Conservation (phyloP, 2,888 invertebrate species). For the Phengaris alcon region DNA sequence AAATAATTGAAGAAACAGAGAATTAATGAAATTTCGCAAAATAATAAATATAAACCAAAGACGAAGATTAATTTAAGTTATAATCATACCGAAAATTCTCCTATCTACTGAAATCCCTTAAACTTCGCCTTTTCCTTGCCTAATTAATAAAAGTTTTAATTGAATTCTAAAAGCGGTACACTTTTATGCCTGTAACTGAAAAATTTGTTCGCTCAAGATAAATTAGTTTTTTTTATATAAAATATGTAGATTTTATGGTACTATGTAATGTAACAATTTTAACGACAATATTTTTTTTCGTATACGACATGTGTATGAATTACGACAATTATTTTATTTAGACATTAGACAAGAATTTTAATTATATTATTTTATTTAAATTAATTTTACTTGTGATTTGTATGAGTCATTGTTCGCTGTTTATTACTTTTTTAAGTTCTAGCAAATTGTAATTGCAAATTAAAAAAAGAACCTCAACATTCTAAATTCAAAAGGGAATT, state of each 20-base stretch:
- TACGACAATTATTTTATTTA: too few species aligned
- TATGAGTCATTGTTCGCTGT: too few species aligned
- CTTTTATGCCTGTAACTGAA: constrained; percentile 41
- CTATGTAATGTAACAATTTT: not conserved
- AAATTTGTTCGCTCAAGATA: not conserved
- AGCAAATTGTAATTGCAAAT: too few species aligned
- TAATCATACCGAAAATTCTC: constrained; percentile 62
- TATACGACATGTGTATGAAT: too few species aligned
- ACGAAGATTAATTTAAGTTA: constrained; percentile 51
- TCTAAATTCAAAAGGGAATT: too few species aligned
- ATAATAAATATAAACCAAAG: constrained; percentile 27
- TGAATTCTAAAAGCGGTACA: constrained; percentile 67
- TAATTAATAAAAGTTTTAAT: constrained; percentile 78
- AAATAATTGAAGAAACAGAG: not conserved
- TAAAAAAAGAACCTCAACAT: too few species aligned
- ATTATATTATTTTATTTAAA: too few species aligned
- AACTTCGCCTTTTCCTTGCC: constrained; percentile 63
- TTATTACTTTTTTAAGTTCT: too few species aligned
- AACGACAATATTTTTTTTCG: not conserved
- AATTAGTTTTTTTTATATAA: not conserved
- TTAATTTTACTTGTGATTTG: too few species aligned
- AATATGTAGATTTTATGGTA: not conserved
- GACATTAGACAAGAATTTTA: too few species aligned
- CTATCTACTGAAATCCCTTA: constrained; percentile 60
- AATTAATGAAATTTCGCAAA: not conserved